phyloP scores from a whole-genome alignment of 1,140 invertebrate species.

The Trinorchestia longiramus region DNA sequence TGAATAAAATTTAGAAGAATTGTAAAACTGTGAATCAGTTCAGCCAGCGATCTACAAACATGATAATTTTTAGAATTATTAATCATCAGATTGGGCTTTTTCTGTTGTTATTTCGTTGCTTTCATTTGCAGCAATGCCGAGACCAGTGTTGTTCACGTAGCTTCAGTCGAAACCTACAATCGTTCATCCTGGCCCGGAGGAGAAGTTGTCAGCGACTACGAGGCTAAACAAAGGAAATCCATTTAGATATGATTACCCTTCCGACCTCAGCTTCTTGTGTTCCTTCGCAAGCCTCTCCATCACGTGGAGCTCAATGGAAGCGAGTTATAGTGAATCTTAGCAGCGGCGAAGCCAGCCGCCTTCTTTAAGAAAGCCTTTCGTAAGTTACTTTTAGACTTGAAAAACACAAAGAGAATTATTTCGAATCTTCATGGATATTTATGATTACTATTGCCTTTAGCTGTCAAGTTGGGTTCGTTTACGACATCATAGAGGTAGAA shows the following conservation, averaged over 20 bases:
- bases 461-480: background rate
- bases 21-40: too few species aligned
- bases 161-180: background rate
- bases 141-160: background rate
- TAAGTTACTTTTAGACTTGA: background rate
- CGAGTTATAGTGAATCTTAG: slow-evolving; percentile 22
- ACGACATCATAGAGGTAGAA: background rate
- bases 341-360: background rate
- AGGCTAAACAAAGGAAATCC: slow-evolving; percentile 42
- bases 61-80: background rate
- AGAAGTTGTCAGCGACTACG: background rate
- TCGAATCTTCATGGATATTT: background rate
- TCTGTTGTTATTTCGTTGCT: background rate
- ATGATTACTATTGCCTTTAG: background rate
- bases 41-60: too few species aligned
- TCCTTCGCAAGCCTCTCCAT: background rate
- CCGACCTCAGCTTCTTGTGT: slow-evolving; percentile 48
- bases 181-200: background rate
- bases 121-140: background rate
- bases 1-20: too few species aligned
- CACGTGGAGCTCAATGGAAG: slow-evolving; percentile 18
- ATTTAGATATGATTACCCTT: slow-evolving; percentile 54
- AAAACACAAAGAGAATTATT: background rate
- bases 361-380: background rate
- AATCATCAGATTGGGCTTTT: background rate